Evolutionary conservation across 2,797 vertebrate genomes (phyloP).

Genomic region (Harpagifer antarcticus): DNA sequence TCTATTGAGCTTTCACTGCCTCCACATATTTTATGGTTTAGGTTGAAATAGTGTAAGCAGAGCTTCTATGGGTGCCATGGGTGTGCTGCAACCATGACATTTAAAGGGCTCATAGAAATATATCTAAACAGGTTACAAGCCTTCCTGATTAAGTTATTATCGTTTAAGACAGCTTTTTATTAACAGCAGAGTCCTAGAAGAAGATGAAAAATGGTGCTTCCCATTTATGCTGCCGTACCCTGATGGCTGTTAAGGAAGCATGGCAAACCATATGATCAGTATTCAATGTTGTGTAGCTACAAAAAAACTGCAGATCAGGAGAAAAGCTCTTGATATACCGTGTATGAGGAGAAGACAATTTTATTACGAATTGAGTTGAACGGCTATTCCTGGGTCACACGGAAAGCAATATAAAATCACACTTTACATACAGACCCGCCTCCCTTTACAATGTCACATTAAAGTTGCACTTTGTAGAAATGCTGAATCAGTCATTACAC

Average conservation of each 20-base stretch:
- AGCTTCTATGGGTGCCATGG: slow-evolving; percentile 50
- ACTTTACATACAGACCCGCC: background rate
- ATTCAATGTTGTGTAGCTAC: slow-evolving; percentile 27
- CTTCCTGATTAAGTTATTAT: slow-evolving; percentile 57
- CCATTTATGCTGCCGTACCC: slow-evolving; percentile 22
- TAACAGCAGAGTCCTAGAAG: slow-evolving; percentile 35
- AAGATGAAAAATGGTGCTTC: slow-evolving; percentile 22
- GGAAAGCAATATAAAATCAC: slow-evolving; percentile 24
- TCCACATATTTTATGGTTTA: slow-evolving; percentile 62
- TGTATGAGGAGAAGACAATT: slow-evolving; percentile 28
- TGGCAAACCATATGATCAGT: slow-evolving; percentile 42
- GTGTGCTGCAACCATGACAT: slow-evolving; percentile 63
- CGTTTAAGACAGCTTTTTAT: slow-evolving; percentile 59
- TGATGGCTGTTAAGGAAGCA: slow-evolving; percentile 37
- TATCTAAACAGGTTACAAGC: slow-evolving; percentile 58
- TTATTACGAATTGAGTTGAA: slow-evolving; percentile 44
- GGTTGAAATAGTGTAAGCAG: slow-evolving; percentile 57
- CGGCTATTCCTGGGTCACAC: slow-evolving; percentile 15
- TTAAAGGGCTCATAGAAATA: slow-evolving; percentile 57
- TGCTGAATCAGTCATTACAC: slow-evolving; percentile 27
- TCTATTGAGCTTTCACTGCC: slow-evolving; percentile 44
- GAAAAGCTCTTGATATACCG: slow-evolving; percentile 22
- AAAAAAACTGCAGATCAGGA: slow-evolving; percentile 36
- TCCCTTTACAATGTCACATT: slow-evolving; percentile 19
- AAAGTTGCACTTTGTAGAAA: slow-evolving; percentile 30